phyloP scores from a whole-genome alignment of 2,888 invertebrate genomes.

The Noctua comes region DNA sequence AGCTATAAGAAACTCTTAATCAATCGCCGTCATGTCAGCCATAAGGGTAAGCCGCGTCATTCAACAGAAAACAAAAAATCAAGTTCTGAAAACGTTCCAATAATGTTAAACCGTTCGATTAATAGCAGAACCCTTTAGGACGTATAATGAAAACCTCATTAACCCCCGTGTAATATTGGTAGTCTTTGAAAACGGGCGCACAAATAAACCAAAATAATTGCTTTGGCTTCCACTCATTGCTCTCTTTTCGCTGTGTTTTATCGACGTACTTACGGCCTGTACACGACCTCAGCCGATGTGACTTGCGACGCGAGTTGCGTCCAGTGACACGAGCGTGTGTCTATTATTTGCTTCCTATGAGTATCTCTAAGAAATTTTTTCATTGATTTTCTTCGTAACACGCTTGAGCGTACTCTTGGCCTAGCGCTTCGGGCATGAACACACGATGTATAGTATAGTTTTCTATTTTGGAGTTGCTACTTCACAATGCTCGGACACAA shows the following conservation, averaged over 20 bases:
- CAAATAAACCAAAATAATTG: slow-evolving; percentile 53
- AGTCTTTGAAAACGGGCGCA: slow-evolving; percentile 42
- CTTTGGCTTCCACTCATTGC: slow-evolving; percentile 35
- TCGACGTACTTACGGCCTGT: neutral
- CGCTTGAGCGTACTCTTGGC: neutral
- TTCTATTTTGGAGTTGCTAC: neutral
- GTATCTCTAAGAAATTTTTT: neutral
- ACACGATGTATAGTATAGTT: neutral
- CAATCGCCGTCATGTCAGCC: neutral
- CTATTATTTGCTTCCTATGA: neutral
- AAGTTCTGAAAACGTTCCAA: slow-evolving; percentile 5
- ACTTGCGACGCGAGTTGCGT: neutral
- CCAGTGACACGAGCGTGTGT: neutral
- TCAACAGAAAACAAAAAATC: slow-evolving; percentile 12
- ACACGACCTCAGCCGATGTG: neutral
- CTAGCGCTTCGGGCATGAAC: neutral
- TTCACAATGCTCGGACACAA: neutral
- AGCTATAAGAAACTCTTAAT: slow-evolving; percentile 4
- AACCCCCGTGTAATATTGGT: slow-evolving; percentile 33
- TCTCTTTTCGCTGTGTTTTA: slow-evolving; percentile 41
- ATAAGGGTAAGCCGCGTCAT: neutral
- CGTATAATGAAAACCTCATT: slow-evolving; percentile 48
- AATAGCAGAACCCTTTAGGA: slow-evolving; percentile 36
- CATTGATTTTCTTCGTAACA: too few species aligned
- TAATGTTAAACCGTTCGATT: slow-evolving; percentile 24